A percentile compares a stretch with the other conserved stretches of the same genome.
phyloP scores from a whole-genome alignment of 2,888 invertebrate genomes.

The Gymnoscelis rufifasciata region DNA sequence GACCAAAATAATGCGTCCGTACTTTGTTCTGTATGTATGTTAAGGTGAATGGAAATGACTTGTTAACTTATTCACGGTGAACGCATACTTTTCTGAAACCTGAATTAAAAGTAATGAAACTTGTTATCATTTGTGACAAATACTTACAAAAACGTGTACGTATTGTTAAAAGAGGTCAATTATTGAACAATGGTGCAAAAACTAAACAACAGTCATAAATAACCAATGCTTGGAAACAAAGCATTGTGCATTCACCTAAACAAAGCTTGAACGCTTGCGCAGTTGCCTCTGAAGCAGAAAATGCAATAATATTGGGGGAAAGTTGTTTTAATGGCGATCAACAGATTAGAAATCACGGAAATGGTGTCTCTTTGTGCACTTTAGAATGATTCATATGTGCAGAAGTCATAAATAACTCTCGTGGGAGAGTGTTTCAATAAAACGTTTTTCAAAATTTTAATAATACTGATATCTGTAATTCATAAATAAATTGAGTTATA shows the following conservation, averaged over 20 bases:
- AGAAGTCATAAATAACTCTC: conserved; percentile 10
- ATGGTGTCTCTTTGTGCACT: conserved; percentile 12
- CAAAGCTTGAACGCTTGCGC: not conserved
- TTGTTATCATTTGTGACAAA: not conserved
- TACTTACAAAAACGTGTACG: too few species aligned
- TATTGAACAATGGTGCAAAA: too few species aligned
- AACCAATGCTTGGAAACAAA: not conserved
- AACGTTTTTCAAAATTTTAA: not conserved
- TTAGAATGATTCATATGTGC: conserved; percentile 12
- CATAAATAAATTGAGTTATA: too few species aligned
- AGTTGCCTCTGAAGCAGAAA: conserved; percentile 1
- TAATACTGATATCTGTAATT: too few species aligned
- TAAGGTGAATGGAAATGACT: not conserved
- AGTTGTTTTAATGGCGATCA: conserved; percentile 5
- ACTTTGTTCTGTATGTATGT: conserved; percentile 50
- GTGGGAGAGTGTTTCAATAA: not conserved
- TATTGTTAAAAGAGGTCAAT: too few species aligned
- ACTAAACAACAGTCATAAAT: not conserved
- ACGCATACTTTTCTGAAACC: too few species aligned
- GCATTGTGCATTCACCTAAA: not conserved
- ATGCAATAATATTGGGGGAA: conserved; percentile 14
- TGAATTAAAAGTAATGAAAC: too few species aligned
- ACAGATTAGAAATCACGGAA: not conserved
- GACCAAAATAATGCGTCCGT: conserved; percentile 71
- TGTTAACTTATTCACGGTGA: conserved; percentile 7